These are phyloP conservation scores for Andrena camellia DNA, from an alignment of 2,888 invertebrate genomes.

Conservation along the genomic window DNA sequence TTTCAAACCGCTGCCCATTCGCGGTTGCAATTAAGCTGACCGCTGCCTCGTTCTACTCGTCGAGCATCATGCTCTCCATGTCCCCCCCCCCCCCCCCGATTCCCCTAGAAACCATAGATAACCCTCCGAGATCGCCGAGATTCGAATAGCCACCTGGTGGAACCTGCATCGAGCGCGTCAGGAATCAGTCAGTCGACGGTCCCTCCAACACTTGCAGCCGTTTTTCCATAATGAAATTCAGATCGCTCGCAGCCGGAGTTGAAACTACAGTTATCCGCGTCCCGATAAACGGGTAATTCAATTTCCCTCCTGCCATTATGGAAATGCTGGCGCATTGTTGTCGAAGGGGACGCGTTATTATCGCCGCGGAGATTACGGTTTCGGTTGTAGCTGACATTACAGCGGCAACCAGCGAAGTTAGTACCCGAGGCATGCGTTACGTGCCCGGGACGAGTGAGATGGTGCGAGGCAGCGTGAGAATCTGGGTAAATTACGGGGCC, in stretches of 20 bases:
- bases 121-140: constrained; percentile 16
- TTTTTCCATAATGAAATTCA: constrained; percentile 1
- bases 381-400: constrained; percentile 57
- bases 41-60: constrained; percentile 62
- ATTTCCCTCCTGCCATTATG: constrained; percentile 5
- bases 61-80: constrained; percentile 56
- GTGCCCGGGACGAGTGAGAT: background rate
- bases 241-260: background rate
- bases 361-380: constrained; percentile 62
- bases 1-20: constrained; percentile 35
- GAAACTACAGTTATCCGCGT: constrained; percentile 20
- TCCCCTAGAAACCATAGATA: constrained; percentile 16
- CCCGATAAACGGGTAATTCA: constrained; percentile 17
- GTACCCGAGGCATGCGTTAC: constrained; percentile 11
- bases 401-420: background rate
- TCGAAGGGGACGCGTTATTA: constrained; percentile 15
- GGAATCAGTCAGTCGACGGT: background rate
- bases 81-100: constrained; percentile 27
- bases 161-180: background rate
- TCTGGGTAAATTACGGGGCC: constrained; percentile 43
- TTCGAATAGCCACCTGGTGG: background rate
- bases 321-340: constrained; percentile 2
- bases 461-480: constrained; percentile 43
- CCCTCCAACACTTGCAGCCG: background rate
- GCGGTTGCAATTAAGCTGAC: constrained; percentile 50